phyloP scores from a whole-genome alignment of 2,888 invertebrate genomes.

The Celastrina argiolus region DNA sequence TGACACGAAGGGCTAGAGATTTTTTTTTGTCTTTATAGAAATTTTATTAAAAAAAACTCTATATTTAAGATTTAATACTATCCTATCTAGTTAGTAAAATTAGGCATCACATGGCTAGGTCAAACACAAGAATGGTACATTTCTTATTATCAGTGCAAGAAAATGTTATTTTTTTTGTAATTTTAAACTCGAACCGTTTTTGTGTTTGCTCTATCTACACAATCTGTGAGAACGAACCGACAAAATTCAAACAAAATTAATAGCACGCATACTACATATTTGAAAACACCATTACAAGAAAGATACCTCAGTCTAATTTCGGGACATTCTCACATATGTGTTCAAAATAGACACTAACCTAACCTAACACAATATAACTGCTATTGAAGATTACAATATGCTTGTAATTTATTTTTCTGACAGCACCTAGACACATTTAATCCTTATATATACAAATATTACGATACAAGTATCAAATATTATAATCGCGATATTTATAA shows the following conservation, averaged over 20 bases:
- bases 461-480: background rate
- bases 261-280: background rate
- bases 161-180: background rate
- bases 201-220: background rate
- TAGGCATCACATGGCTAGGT: constrained; percentile 2
- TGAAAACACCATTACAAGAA: background rate
- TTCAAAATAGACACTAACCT: background rate
- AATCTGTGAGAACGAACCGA: background rate
- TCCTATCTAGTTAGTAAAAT: constrained; percentile 19
- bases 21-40: constrained; percentile 8
- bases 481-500: too few species aligned
- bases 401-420: background rate
- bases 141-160: background rate
- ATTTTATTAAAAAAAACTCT: background rate
- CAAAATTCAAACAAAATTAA: background rate
- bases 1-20: constrained; percentile 4
- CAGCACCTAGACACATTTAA: background rate
- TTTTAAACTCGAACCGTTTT: background rate
- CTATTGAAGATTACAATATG: background rate
- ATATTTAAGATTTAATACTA: background rate
- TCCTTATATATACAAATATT: too few species aligned
- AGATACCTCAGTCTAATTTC: background rate
- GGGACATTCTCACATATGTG: background rate
- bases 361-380: background rate
- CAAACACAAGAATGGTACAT: constrained; percentile 12